Evolutionary conservation across 1,140 invertebrate genomes (phyloP), one percentile per base, ranked within the genome.

Genomic region (Thaumetopoea pityocampa): DNA sequence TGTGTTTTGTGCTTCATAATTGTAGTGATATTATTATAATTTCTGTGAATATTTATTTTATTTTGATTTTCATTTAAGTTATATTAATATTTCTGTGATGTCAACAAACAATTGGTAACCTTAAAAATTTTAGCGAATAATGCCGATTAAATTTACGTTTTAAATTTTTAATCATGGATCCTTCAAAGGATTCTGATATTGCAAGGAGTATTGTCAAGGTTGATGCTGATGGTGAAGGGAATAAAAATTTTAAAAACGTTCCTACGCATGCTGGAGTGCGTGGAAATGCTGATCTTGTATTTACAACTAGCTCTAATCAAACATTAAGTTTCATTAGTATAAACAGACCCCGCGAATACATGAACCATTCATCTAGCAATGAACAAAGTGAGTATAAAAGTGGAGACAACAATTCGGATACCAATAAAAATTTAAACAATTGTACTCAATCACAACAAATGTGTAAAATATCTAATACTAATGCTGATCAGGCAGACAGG

Each of bases 161-260:
- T 59, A n/a, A n/a, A 45, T 57, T 57, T 64, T 40, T 68, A 68
- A 55, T 51, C 52, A 82, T 82, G 78, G 78, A 82, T 59, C 51
- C 70, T 41, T 38, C 50, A 16, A 52, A 76, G 45, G 61, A 71
- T 42, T 55, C 59, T 30, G 28, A 48, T 14, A 52, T 60, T 41
- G 48, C 50, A 17, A 63, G 42, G 51, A 70, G 60, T 47, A 42
- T 42, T 38, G 36, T 45, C 23, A 65, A 67, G 50, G 34, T 56
- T 26, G 69, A 67, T 14, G 41, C 58, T 58, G 60, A 68, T 28
- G 48, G 35, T 51, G 61, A 74, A 26, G 56, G 52, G 28, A 51
- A 35, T 47, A 67, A 41, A 24, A 64, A 61, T 33, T 54, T 41
- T 40, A 72, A 63, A 40, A 41, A 35, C 18, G 35, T 36, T 26